A percentile compares a stretch with the other conserved stretches of the same genome.
Evolutionary conservation across 2,113 vertebrate genomes (phyloP).

Genomic region (Atractosteus spatula): DNA sequence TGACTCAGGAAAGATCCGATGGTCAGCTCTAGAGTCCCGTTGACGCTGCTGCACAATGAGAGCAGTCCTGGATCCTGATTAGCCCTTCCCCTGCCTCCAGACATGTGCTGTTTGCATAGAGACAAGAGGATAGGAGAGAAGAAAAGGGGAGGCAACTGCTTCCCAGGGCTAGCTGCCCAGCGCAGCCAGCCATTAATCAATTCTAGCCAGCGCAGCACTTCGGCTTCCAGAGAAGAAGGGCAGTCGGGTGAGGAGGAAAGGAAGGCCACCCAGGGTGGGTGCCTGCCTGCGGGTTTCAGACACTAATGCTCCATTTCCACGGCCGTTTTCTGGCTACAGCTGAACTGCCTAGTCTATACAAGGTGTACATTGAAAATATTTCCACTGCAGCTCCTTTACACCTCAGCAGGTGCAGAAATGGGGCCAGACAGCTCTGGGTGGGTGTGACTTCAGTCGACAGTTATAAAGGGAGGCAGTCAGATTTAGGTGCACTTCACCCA

Average conservation of each 20-base stretch:
- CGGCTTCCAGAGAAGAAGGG: neutral
- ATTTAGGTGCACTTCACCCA: no score
- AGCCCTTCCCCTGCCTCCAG: constrained; percentile 4
- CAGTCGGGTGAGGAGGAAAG: neutral
- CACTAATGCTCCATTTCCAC: neutral
- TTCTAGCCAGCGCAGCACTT: constrained; percentile 29
- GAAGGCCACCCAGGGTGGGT: neutral
- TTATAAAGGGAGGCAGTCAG: no score
- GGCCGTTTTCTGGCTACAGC: neutral
- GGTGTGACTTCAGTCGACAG: no score
- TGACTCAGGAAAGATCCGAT: neutral
- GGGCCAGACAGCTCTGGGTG: no score
- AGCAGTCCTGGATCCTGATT: neutral
- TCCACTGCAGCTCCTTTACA: no score
- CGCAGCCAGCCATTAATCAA: constrained; percentile 11
- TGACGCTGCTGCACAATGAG: constrained; percentile 11
- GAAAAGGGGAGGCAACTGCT: neutral
- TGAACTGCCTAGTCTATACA: no score
- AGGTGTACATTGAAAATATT: no score
- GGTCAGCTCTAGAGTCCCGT: constrained; percentile 17
- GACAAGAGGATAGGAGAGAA: constrained; percentile 3
- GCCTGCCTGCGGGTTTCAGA: neutral
- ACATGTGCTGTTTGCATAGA: neutral
- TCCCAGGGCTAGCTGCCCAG: neutral
- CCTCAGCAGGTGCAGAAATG: no score